Conservation (phyloP, 2,888 invertebrate genomes). For the Pachycephus smyrnensis region DNA sequence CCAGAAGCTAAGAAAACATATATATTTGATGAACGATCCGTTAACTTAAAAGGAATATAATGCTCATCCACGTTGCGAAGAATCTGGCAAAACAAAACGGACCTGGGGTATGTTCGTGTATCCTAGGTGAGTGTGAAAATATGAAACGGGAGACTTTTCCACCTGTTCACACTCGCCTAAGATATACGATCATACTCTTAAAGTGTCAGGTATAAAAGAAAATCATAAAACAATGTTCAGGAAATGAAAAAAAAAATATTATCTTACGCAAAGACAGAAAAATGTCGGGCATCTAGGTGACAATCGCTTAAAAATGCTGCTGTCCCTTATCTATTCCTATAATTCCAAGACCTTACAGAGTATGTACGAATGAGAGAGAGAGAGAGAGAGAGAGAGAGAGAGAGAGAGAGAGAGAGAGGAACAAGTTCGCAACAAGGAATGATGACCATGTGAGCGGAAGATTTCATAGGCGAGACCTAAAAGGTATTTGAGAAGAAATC, state of each 20-base stretch:
- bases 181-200: neutral
- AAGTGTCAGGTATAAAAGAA: neutral
- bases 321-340: neutral
- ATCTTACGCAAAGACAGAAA: neutral
- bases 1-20: neutral
- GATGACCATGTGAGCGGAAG: neutral
- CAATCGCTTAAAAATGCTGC: neutral
- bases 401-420: neutral
- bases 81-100: neutral
- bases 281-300: neutral
- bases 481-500: constrained; percentile 26
- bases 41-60: neutral
- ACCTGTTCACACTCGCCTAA: neutral
- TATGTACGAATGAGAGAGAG: neutral
- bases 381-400: too few species aligned
- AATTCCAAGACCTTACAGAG: neutral
- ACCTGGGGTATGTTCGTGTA: neutral
- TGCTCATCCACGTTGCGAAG: neutral
- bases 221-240: neutral
- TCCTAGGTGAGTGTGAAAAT: neutral
- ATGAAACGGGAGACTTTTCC: neutral
- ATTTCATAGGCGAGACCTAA: neutral
- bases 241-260: neutral
- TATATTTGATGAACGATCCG: neutral
- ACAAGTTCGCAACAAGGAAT: neutral